A percentile compares a stretch with the other conserved stretches of the same genome.
Evolutionary conservation across 2,113 vertebrate species (phyloP).

Genomic region (Spea multiplicata): DNA sequence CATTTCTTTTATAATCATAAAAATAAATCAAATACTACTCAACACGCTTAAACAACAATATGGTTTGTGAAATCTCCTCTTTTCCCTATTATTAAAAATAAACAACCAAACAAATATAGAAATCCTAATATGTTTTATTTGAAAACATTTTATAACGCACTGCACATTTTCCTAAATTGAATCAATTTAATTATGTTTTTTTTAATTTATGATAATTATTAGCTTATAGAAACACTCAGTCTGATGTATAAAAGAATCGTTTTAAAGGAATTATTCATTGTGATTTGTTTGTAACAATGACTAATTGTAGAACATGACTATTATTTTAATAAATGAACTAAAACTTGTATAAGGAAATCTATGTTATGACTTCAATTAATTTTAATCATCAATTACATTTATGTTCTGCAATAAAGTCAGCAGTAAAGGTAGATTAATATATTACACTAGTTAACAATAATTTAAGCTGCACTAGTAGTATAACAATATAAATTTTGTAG

Average conservation of each 20-base stretch:
- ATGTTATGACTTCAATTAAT: not conserved
- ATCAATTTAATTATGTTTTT: not conserved
- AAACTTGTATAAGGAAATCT: not conserved
- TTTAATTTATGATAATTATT: not conserved
- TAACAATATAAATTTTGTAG: no score
- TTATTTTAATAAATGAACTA: not conserved
- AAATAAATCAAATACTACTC: no score
- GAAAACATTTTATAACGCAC: not conserved
- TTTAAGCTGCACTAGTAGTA: no score
- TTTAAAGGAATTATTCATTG: not conserved
- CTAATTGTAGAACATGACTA: not conserved
- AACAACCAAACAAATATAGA: no score
- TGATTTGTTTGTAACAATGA: not conserved
- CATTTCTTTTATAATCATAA: no score
- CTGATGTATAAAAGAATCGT: no score
- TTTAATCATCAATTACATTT: not conserved
- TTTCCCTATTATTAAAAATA: no score
- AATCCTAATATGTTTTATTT: not conserved
- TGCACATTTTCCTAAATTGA: not conserved
- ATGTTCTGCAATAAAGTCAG: not conserved
- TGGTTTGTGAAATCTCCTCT: no score
- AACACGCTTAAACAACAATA: no score
- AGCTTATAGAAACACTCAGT: no score
- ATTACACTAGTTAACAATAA: no score
- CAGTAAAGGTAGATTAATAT: not conserved